These are phyloP conservation scores for Saguinus midas DNA, from an alignment of 2,113 vertebrate species.

Conservation along the genomic window DNA sequence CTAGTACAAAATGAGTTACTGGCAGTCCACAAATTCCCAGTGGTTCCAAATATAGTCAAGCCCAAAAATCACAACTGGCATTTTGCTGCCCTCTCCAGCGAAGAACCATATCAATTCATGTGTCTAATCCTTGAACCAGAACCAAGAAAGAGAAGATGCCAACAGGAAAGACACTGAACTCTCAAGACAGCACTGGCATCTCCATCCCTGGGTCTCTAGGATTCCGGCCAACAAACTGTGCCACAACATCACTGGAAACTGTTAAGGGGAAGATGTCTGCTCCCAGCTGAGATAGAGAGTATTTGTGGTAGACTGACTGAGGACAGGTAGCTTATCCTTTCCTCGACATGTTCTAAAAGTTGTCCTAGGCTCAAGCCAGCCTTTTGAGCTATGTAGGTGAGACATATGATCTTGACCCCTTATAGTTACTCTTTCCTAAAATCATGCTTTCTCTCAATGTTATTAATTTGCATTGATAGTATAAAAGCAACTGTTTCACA, in stretches of 20 bases:
- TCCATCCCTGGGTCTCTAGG: background rate
- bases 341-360: background rate
- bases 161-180: slow-evolving; percentile 8
- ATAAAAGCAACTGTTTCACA: slow-evolving; percentile 45
- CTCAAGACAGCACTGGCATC: background rate
- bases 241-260: background rate
- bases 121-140: background rate
- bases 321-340: slow-evolving; percentile 6
- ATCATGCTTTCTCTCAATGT: background rate
- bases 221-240: background rate
- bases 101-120: background rate
- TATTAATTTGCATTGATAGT: background rate
- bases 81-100: slow-evolving; percentile 20
- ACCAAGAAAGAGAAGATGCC: slow-evolving; percentile 29
- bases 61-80: slow-evolving; percentile 3
- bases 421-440: background rate
- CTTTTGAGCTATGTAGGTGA: background rate
- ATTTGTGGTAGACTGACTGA: slow-evolving; percentile 23
- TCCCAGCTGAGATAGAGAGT: background rate
- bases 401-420: background rate
- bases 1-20: slow-evolving; percentile 35
- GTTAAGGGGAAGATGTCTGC: slow-evolving; percentile 10
- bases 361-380: slow-evolving; percentile 5
- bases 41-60: background rate
- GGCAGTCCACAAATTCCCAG: slow-evolving; percentile 30